phyloP scores from a whole-genome alignment of 2,888 invertebrate genomes.

The Dicycla oo region DNA sequence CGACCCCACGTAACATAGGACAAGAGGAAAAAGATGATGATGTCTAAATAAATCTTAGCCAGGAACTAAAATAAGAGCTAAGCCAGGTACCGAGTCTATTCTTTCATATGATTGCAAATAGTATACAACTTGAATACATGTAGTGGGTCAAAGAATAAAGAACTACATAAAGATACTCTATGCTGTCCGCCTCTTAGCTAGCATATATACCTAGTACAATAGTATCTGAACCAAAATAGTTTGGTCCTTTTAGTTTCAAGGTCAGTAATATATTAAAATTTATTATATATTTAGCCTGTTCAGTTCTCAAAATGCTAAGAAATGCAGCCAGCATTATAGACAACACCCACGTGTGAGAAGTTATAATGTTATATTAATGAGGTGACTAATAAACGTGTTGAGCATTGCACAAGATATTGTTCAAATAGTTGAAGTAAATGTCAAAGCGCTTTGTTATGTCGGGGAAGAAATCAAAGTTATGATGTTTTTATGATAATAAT shows the following conservation, averaged over 20 bases:
- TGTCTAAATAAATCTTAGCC: no score
- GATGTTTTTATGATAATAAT: neutral
- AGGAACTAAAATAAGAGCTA: no score
- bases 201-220: neutral
- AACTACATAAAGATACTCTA: conserved; percentile 7
- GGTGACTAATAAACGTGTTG: conserved; percentile 42
- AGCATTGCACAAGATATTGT: conserved; percentile 48
- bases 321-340: conserved; percentile 11
- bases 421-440: conserved; percentile 33
- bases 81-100: no score
- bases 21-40: no score
- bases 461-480: conserved; percentile 8
- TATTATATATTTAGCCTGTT: neutral
- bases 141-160: neutral
- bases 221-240: neutral
- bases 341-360: conserved; percentile 38
- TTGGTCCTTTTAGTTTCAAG: neutral
- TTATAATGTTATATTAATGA: conserved; percentile 50
- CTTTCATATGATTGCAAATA: no score
- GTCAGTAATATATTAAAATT: neutral
- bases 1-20: no score
- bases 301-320: conserved; percentile 18
- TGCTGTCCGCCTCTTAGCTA: conserved; percentile 1
- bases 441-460: conserved; percentile 18
- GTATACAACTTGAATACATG: no score